Percentiles rank a stretch among this genome's conserved stretches.
Conservation (phyloP, 1,140 invertebrate genomes). For the Drosophila guanche region DNA sequence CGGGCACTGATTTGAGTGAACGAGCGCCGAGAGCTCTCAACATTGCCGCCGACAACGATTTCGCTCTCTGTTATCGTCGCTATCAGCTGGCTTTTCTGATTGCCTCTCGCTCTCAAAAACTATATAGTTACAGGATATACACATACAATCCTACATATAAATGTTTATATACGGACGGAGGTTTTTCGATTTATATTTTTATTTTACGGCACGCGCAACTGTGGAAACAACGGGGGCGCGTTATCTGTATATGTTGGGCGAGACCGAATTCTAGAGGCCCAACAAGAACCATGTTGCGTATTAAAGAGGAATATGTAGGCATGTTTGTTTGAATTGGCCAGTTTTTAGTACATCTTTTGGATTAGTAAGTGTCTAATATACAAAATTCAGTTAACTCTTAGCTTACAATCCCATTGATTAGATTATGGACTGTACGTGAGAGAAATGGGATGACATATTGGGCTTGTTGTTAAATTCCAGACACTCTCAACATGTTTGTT, state of each 20-base stretch:
- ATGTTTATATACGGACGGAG: conserved; percentile 1
- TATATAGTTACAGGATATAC: neutral
- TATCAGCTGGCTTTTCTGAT: conserved; percentile 22
- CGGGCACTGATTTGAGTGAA: conserved; percentile 13
- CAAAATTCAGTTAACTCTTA: neutral
- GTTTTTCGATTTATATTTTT: conserved; percentile 55
- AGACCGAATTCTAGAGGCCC: conserved; percentile 14
- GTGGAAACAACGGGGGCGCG: conserved; percentile 19
- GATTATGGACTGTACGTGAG: conserved; percentile 1
- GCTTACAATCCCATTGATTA: conserved; percentile 10
- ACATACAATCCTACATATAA: neutral
- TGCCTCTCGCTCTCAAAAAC: conserved; percentile 8
- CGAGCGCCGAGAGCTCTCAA: conserved; percentile 2
- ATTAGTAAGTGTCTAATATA: neutral
- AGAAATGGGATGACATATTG: conserved; percentile 6
- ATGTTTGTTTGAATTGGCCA: conserved; percentile 4
- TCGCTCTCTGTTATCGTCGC: conserved; percentile 33
- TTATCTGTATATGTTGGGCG: conserved; percentile 13
- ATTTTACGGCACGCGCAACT: conserved; percentile 44
- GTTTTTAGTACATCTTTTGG: neutral
- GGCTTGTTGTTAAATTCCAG: conserved; percentile 15
- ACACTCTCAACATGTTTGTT: neutral
- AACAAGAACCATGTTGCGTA: conserved; percentile 34
- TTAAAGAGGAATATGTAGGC: conserved; percentile 7
- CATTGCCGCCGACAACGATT: neutral